Percentiles rank a stretch among this genome's conserved stretches.
These are phyloP conservation scores for Drosophila mulleri DNA, from an alignment of 2,888 invertebrate species.

Conservation along the genomic window DNA sequence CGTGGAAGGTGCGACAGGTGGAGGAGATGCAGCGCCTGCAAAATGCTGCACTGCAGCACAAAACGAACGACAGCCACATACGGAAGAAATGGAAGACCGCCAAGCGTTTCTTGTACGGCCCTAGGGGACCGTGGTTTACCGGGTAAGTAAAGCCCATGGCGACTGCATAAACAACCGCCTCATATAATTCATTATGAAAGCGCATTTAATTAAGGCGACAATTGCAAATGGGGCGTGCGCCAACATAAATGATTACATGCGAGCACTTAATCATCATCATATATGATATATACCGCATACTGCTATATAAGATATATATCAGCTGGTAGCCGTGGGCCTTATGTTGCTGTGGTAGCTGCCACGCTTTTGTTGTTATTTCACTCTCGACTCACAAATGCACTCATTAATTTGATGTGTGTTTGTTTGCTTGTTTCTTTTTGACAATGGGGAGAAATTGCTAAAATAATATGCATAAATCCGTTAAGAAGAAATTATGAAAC, in stretches of 20 bases:
- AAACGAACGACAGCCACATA: constrained; percentile 86
- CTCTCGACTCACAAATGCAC: constrained; percentile 66
- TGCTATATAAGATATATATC: constrained; percentile 3
- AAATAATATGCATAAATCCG: constrained; percentile 23
- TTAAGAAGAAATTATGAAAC: constrained; percentile 10
- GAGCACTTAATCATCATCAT: constrained; percentile 49
- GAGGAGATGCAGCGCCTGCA: constrained; percentile 86
- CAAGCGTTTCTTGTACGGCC: constrained; percentile 86
- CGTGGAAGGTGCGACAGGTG: constrained; percentile 86
- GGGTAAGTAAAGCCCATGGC: constrained; percentile 78
- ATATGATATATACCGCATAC: constrained; percentile 6
- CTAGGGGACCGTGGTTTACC: constrained; percentile 86
- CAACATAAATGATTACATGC: constrained; percentile 52
- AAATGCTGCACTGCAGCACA: constrained; percentile 85
- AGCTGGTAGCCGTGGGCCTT: constrained; percentile 3
- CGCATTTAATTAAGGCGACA: constrained; percentile 69
- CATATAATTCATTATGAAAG: constrained; percentile 57
- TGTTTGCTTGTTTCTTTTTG: constrained; percentile 10
- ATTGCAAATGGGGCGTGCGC: constrained; percentile 63
- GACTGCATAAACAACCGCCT: background rate
- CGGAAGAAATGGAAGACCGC: constrained; percentile 87
- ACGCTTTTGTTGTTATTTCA: constrained; percentile 61
- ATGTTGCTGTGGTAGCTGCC: constrained; percentile 43
- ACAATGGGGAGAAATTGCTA: constrained; percentile 46
- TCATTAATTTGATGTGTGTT: constrained; percentile 47